Evolutionary conservation across 2,888 invertebrate genomes (phyloP), one percentile per base, ranked within the genome.

Genomic region (Nasonia oneida): DNA sequence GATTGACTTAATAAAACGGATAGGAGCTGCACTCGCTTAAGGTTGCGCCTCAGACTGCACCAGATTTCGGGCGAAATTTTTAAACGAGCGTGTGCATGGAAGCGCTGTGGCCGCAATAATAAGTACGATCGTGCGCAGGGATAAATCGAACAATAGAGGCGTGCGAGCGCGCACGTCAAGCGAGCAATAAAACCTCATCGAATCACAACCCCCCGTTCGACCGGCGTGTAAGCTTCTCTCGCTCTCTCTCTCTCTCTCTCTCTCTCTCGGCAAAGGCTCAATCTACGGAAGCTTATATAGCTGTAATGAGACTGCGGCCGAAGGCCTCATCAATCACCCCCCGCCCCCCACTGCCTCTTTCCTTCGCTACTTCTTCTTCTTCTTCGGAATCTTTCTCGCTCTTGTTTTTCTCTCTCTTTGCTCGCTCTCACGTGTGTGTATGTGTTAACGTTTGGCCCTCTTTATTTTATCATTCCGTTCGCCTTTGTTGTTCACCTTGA

Each of bases 221-320:
- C 91, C 91, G 90, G 88, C 91, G 90, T 90, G 90, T 93, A 93
- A 93, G 93, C 93, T 78, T 83, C 87, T 57, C n/a, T 57, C 53
- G 1, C 29, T 29, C 29, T 29, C 29, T 29, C 0, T 29, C 29
- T 57, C 18, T 61, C 57, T 81, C 90, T 42, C 74, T 23, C 23
- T 23, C 23, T 23, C 57, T 81, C 90, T 42, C 74, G 70, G 81
- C 90, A 90, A 61, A 90, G 90, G 92, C 92, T 92, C 92, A 92
- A 93, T 93, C 93, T 93, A 93, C 92, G 91, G 91, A 92, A 93
- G 93, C 93, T 93, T 93, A 93, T 93, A 93, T 92, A 93, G 92
- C 92, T 92, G 93, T 93, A 93, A 93, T 93, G 93, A 93, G 93
- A 93, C 93, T 91, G 91, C 92, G 92, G 92, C 91, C 92, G 90